Base-by-base conservation (phyloP, 2,797 vertebrate genomes). In the Chromis chromis region DNA sequence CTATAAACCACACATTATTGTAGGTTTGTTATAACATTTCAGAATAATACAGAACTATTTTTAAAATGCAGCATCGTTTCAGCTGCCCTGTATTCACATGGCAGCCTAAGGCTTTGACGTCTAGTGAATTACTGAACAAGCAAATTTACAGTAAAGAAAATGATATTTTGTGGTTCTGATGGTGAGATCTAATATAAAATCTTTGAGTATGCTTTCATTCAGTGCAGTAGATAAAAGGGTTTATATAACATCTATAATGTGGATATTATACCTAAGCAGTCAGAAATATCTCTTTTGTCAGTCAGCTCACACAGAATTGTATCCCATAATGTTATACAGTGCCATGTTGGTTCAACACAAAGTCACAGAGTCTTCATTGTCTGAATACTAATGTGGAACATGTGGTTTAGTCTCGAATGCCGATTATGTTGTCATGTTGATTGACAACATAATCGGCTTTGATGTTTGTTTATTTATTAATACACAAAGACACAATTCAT, bases 21-120 rank as follows among this genome's bases (percentile, higher is more conserved):
- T 25, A 31, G 10, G 31, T 52, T 5, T 25, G 57, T 60, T 69
- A 13, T 21, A 69, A 66, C 13, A 53, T 54, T 33, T 70, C 11
- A 44, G 6, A 69, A 39, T 40, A 27, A 36, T 57, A 71, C 22
- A 56, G n/a, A 71, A 31, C 44, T 3, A 10, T 40, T 62, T 6
- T 50, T 12, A 53, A 44, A 36, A 36, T 17, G 13, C 36, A 21
- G 9, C 0, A 31, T 1, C 10, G 19, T 52, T 7, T 40, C 3
- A 22, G 24, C 4, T 28, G 19, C 44, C 19, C 36, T 13, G 16
- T 17, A 42, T 42, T 42, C 13, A 16, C 13, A 17, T 33, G 13
- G 54, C 31, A 52, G 52, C 21, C 21, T 31, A 17, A 22, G 17
- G 25, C 16, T 39, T 27, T 14, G 33, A 46, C 7, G 21, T 27